A percentile compares a stretch with the other conserved stretches of the same genome.
Conservation (phyloP, 2,888 invertebrate genomes). For the Idaea straminata region DNA sequence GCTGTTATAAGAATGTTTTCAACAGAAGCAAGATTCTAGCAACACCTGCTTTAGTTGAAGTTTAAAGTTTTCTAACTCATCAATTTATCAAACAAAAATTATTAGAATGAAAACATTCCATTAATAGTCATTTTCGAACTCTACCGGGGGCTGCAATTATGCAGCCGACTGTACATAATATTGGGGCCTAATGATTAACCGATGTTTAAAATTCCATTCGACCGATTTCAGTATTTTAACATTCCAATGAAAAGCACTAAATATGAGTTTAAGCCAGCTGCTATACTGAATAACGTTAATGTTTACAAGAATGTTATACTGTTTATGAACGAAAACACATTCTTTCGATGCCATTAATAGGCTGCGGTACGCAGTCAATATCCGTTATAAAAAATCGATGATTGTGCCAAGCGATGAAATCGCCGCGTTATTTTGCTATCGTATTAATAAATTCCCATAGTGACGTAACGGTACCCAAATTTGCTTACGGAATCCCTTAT, state of each 20-base stretch:
- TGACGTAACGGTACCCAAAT: slow-evolving; percentile 31
- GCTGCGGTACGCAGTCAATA: slow-evolving; percentile 37
- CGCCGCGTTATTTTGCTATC: slow-evolving; percentile 33
- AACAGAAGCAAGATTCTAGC: too few relatives aligned
- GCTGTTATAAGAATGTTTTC: too few relatives aligned
- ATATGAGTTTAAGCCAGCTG: not conserved
- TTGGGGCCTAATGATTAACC: not conserved
- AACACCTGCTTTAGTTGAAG: too few relatives aligned
- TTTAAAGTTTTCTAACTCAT: too few relatives aligned
- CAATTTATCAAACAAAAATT: too few relatives aligned
- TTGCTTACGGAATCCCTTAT: slow-evolving; percentile 31
- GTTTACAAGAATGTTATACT: slow-evolving; percentile 18
- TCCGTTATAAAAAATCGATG: slow-evolving; percentile 44
- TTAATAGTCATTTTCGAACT: too few relatives aligned
- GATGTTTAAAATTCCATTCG: not conserved
- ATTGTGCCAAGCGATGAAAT: slow-evolving; percentile 35
- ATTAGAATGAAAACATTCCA: too few relatives aligned
- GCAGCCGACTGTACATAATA: too few relatives aligned
- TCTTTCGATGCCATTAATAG: slow-evolving; percentile 21
- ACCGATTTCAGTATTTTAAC: not conserved
- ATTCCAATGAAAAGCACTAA: not conserved
- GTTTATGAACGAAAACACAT: slow-evolving; percentile 16
- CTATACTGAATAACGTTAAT: not conserved
- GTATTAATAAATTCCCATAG: slow-evolving; percentile 39
- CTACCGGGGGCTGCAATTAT: too few relatives aligned